Percentiles rank a stretch among this genome's conserved stretches.
phyloP scores from a whole-genome alignment of 2,888 invertebrate species.

The Drosophila villosipedis region DNA sequence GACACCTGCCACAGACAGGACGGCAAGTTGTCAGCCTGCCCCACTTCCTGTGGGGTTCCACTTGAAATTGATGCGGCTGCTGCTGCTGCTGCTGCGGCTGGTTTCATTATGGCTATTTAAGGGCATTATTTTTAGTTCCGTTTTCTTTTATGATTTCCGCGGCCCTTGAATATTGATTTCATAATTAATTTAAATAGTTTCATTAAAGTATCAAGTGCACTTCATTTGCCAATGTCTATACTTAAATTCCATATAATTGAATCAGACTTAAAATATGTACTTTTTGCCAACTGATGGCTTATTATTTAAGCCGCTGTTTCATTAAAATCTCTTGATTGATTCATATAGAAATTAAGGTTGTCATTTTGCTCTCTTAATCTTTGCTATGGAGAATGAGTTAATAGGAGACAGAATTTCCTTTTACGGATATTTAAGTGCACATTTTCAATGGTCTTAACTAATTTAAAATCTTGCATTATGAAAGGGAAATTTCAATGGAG shows the following conservation, averaged over 20 bases:
- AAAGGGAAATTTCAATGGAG: background rate
- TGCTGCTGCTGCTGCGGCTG: background rate
- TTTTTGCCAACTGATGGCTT: background rate
- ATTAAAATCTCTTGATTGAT: background rate
- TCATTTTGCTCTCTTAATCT: background rate
- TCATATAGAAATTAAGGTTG: background rate
- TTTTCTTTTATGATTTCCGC: conserved; percentile 25
- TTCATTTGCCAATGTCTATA: background rate
- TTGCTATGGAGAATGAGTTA: background rate
- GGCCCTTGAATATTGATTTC: conserved; percentile 10
- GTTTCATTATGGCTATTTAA: conserved; percentile 31
- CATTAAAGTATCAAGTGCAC: conserved; percentile 4
- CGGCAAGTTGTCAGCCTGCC: conserved; percentile 38
- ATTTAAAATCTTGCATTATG: background rate
- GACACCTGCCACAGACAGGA: conserved; percentile 74
- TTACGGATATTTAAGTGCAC: background rate
- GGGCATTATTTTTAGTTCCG: conserved; percentile 9
- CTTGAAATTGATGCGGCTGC: background rate
- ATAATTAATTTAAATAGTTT: conserved; percentile 25
- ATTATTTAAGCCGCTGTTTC: background rate
- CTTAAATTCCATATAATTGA: background rate
- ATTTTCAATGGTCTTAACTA: too few relatives aligned
- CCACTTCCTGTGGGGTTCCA: conserved; percentile 61
- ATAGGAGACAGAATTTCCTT: background rate
- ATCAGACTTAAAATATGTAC: background rate